phyloP scores from a whole-genome alignment of 2,113 vertebrate species.

The Callaeas wilsoni region DNA sequence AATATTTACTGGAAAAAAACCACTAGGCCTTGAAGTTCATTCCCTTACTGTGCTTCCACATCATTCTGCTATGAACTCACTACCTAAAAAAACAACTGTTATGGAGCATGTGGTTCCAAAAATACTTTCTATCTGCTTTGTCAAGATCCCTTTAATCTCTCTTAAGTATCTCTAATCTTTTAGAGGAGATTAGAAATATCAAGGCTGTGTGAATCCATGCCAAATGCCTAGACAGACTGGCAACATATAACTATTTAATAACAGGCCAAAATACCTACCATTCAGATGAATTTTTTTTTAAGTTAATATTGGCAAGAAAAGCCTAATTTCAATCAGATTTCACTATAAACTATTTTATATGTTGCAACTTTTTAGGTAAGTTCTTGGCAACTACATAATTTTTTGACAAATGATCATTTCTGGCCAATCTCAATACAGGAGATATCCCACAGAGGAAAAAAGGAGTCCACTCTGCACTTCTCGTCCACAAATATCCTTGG shows the following conservation, averaged over 20 bases:
- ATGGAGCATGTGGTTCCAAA: neutral
- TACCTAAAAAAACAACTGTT: neutral
- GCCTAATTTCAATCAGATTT: neutral
- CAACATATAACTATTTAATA: neutral
- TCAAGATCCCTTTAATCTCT: slow-evolving; percentile 3
- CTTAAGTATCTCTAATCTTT: neutral
- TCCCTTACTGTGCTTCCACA: neutral
- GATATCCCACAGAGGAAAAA: neutral
- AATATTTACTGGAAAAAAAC: neutral
- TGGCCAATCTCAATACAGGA: neutral
- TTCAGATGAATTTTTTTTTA: neutral
- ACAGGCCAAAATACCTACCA: neutral
- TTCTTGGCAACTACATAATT: neutral
- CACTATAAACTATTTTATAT: neutral
- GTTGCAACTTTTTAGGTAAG: neutral
- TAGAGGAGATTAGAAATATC: neutral
- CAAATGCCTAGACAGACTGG: neutral
- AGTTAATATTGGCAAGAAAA: neutral
- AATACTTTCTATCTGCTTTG: neutral
- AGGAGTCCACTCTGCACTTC: neutral
- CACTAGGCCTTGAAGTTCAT: neutral
- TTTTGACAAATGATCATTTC: neutral
- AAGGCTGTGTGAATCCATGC: neutral
- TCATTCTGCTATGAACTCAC: neutral
- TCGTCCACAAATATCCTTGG: neutral